Evolutionary conservation across 2,113 vertebrate genomes (phyloP).

Genomic region (Amblyopsis rosae): DNA sequence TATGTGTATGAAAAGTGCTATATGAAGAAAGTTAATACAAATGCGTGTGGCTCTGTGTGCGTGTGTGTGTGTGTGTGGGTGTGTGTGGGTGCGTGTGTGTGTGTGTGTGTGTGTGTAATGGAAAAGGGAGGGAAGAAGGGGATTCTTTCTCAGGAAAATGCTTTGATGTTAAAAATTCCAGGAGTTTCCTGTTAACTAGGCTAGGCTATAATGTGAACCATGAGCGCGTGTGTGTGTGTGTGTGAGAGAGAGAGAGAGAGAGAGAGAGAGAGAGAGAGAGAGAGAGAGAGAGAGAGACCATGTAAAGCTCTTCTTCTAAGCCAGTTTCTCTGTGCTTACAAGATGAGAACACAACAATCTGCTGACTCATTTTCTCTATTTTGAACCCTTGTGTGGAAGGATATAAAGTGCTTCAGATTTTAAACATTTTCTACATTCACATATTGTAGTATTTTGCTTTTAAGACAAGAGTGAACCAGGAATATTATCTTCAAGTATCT

Average conservation of each 20-base stretch:
- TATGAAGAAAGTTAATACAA: too few species aligned
- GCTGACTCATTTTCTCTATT: conserved; percentile 1
- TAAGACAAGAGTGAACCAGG: background rate
- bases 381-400: conserved; percentile 14
- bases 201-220: conserved; percentile 72
- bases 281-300: background rate
- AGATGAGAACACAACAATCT: conserved; percentile 25
- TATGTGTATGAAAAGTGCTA: background rate
- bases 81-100: too few species aligned
- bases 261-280: background rate
- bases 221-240: conserved; percentile 39
- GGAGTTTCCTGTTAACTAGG: conserved; percentile 70
- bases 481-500: background rate
- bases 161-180: conserved; percentile 77
- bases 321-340: conserved; percentile 40
- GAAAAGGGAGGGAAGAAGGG: background rate
- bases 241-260: background rate
- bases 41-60: background rate
- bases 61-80: background rate
- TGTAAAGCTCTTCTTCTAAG: conserved; percentile 1
- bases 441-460: conserved; percentile 9
- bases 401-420: background rate
- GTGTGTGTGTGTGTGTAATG: background rate
- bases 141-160: conserved; percentile 34
- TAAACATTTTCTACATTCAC: background rate